Evolutionary conservation across 2,797 vertebrate genomes (phyloP), one percentile per base, ranked within the genome.

Genomic region (Lepidocolaptes lacrymiger): DNA sequence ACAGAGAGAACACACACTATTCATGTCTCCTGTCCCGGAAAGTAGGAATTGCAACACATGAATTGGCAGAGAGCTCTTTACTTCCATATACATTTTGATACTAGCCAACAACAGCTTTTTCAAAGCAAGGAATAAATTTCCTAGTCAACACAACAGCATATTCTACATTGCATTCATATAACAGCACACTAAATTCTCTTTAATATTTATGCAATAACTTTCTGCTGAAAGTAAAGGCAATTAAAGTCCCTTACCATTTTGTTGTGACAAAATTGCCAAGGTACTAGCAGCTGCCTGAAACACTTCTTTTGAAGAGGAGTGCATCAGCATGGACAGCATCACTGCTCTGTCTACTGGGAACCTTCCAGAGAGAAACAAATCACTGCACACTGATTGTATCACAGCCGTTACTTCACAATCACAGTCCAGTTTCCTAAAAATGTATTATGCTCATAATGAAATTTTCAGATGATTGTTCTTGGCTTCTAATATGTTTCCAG

Each of bases 301-400:
- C 56, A 99, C 99, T 41, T 98, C 97, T 84, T 98, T 98, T 14
- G 98, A 99, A 30, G 98, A 97, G 11, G 98, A 98, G 96, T 99
- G 99, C 95, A 99, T 98, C 89, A 99, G 93, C 98, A 99, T 99
- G 75, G 99, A 98, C 0, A 98, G 98, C 99, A 99, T 99, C 69
- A 99, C 95, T 94, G 98, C 98, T 85, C 98, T 98, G 83, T 99
- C 98, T 68, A 98, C 92, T 6, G 99, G 99, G 78, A 98, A 98
- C 97, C 99, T 99, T 97, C 63, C 75, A 87, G 92, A 95, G 43
- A 87, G 66, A 97, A 91, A 28, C 28, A 85, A 77, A 63, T 71
- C 75, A 91, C 44, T 75, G 64, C 20, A 93, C 27, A 68, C 32
- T 12, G 26, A 66, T 27, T 43, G 19, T 26, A 77, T 43, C 22